Evolutionary conservation across 2,113 vertebrate genomes (phyloP).

Genomic region (Halichoeres trimaculatus): DNA sequence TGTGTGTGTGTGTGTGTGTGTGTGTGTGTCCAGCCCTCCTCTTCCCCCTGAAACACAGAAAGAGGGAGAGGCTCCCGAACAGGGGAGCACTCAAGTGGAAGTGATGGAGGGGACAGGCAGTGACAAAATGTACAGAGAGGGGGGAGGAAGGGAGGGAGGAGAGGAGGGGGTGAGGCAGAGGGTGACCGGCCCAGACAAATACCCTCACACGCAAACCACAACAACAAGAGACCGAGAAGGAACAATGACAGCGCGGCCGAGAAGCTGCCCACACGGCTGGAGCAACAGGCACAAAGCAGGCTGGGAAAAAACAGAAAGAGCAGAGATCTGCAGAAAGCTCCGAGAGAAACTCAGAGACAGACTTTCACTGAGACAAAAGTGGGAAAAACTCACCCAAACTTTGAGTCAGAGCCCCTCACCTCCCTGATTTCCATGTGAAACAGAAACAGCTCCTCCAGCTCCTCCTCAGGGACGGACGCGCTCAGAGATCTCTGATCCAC

Average conservation of each 20-base stretch:
- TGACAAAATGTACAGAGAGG: constrained; percentile 77
- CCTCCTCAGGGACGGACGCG: constrained; percentile 23
- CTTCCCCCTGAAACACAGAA: constrained; percentile 45
- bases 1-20: constrained; percentile 24
- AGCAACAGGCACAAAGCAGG: constrained; percentile 26
- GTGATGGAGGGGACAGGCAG: constrained; percentile 78
- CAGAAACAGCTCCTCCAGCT: constrained; percentile 18
- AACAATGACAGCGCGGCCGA: constrained; percentile 68
- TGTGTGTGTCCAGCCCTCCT: constrained; percentile 34
- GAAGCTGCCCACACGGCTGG: constrained; percentile 43
- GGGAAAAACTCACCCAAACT: constrained; percentile 72
- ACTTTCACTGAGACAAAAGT: constrained; percentile 2
- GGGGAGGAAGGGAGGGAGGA: constrained; percentile 36
- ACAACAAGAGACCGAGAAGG: constrained; percentile 64
- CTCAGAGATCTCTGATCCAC: constrained; percentile 40
- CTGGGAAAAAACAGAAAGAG: constrained; percentile 1
- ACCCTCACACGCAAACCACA: constrained; percentile 77
- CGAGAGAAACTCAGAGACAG: neutral
- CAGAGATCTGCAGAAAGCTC: constrained; percentile 8
- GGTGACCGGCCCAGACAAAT: constrained; percentile 74
- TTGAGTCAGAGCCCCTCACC: constrained; percentile 24
- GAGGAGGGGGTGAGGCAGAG: constrained; percentile 46
- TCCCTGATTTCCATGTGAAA: constrained; percentile 54
- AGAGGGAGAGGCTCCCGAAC: constrained; percentile 69
- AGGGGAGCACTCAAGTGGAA: constrained; percentile 80